These are phyloP conservation scores for Tridacna crocea DNA, from an alignment of 2,888 invertebrate species.

Conservation along the genomic window DNA sequence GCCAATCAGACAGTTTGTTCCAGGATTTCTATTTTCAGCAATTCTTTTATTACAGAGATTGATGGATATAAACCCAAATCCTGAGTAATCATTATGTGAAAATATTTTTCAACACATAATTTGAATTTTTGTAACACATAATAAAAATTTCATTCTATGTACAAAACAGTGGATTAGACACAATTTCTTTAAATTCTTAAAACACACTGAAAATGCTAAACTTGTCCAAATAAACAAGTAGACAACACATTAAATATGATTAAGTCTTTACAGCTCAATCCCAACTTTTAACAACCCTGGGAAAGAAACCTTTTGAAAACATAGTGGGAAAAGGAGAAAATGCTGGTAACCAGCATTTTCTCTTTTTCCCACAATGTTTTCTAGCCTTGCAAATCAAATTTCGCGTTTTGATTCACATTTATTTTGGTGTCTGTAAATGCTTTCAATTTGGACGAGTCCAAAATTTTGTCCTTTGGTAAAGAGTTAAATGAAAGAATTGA, in stretches of 20 bases:
- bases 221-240: background rate
- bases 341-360: background rate
- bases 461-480: too few species aligned
- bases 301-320: background rate
- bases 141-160: background rate
- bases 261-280: background rate
- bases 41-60: too few species aligned
- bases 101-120: too few species aligned
- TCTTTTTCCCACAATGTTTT: background rate
- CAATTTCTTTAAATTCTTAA: background rate
- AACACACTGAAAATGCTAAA: background rate
- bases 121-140: too few species aligned
- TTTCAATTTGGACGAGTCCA: background rate
- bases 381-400: background rate
- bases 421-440: background rate
- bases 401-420: too few species aligned
- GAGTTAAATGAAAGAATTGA: too few species aligned
- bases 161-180: background rate
- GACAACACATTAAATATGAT: background rate
- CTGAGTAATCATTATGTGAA: too few species aligned
- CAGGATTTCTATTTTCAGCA: too few species aligned
- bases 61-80: too few species aligned
- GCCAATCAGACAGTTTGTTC: too few species aligned
- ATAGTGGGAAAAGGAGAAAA: conserved; percentile 7
- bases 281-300: background rate